These are phyloP conservation scores for Pterois miles DNA, from an alignment of 2,797 vertebrate genomes.

Conservation along the genomic window DNA sequence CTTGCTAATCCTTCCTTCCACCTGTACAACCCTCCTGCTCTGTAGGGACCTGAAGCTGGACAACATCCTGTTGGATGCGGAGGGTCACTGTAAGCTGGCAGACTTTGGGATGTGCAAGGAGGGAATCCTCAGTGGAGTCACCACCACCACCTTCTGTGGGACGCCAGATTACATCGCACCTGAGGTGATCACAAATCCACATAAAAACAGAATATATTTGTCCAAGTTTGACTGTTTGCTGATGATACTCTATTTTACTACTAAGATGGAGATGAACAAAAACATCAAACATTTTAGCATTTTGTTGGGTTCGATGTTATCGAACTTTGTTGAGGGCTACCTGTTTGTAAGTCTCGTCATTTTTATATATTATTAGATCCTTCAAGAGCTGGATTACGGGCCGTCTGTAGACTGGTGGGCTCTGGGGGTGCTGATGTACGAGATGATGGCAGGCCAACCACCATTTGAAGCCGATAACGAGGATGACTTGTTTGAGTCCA, in stretches of 20 bases:
- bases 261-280: not conserved
- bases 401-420: constrained; percentile 98
- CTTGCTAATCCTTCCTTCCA: not conserved
- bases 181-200: constrained; percentile 81
- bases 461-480: constrained; percentile 98
- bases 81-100: constrained; percentile 97
- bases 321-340: too few relatives aligned
- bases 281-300: not conserved
- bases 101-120: constrained; percentile 99
- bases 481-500: constrained; percentile 96
- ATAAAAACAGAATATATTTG: not conserved
- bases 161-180: constrained; percentile 98
- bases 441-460: constrained; percentile 98
- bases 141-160: constrained; percentile 96
- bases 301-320: too few relatives aligned
- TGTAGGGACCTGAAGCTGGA: constrained; percentile 97
- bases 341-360: not conserved
- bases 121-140: constrained; percentile 93
- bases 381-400: constrained; percentile 95
- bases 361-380: constrained; percentile 81
- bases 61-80: constrained; percentile 95
- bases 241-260: not conserved
- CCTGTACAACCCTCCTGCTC: not conserved
- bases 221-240: constrained; percentile 1
- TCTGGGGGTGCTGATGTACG: constrained; percentile 95